Conservation (phyloP, 30 jellyfish, hydroid and myxozoan species). For the Aurelia sp. region DNA sequence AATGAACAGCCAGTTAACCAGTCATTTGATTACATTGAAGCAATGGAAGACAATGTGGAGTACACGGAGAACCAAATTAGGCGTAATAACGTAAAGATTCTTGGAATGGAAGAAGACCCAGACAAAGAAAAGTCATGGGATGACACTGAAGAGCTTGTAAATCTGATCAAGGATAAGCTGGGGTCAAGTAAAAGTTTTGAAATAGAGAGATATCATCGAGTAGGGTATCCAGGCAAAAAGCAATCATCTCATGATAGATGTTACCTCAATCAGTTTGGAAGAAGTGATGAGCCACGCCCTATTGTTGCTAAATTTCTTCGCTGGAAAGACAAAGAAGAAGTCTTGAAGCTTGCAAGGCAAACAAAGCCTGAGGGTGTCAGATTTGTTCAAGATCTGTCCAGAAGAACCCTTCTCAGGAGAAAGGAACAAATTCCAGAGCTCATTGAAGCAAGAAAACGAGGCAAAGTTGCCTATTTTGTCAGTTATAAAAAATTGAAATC, state of each 20-base stretch:
- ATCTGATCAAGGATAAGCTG: background rate
- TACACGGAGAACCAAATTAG: too few species aligned
- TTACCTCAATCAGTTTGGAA: background rate
- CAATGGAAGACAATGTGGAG: too few species aligned
- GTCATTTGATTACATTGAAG: background rate
- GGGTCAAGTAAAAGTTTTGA: background rate
- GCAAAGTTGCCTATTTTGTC: conserved; percentile 38
- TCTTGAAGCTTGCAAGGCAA: too few species aligned
- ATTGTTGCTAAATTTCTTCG: conserved; percentile 26
- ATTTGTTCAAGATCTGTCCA: background rate
- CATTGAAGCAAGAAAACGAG: conserved; percentile 23
- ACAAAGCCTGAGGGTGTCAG: too few species aligned
- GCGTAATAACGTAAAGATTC: too few species aligned
- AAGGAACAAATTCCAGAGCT: conserved; percentile 17
- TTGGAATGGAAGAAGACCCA: too few species aligned
- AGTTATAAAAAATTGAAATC: background rate
- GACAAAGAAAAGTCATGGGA: too few species aligned
- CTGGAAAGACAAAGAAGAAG: conserved; percentile 1
- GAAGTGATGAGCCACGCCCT: conserved; percentile 10
- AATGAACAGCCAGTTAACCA: too few species aligned
- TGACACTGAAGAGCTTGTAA: too few species aligned
- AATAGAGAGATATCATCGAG: conserved; percentile 29
- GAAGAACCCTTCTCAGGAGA: conserved; percentile 30
- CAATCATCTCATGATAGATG: background rate
- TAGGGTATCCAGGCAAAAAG: conserved; percentile 1